phyloP scores from a whole-genome alignment of 1,140 invertebrate genomes.

The Pectinophora gossypiella region DNA sequence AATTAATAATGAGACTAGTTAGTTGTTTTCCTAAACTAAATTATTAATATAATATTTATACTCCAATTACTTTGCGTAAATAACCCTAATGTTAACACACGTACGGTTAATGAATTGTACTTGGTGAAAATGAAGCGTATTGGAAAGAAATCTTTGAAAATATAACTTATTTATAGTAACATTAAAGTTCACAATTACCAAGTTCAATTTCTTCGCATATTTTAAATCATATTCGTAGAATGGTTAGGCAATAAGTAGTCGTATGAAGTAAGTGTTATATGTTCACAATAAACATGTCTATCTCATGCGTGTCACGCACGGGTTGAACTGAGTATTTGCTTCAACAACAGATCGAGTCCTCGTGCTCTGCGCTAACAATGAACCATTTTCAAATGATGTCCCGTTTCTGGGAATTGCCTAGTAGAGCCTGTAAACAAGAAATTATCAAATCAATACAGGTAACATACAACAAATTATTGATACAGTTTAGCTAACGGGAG shows the following conservation, averaged over 20 bases:
- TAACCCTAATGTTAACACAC: constrained; percentile 18
- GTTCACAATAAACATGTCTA: background rate
- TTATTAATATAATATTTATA: constrained; percentile 49
- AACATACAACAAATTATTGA: too few relatives aligned
- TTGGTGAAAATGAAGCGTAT: constrained; percentile 67
- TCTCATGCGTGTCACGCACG: constrained; percentile 11
- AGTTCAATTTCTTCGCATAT: constrained; percentile 11
- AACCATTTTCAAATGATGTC: constrained; percentile 52
- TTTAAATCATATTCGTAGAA: background rate
- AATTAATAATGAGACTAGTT: constrained; percentile 72
- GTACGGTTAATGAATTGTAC: constrained; percentile 54
- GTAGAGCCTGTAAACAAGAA: constrained; percentile 55
- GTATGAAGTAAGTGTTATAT: background rate
- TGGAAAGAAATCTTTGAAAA: constrained; percentile 43
- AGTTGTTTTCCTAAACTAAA: constrained; percentile 61
- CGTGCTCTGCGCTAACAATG: background rate
- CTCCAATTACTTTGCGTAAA: constrained; percentile 25
- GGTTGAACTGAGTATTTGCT: constrained; percentile 13
- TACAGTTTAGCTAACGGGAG: too few relatives aligned
- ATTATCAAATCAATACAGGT: too few relatives aligned
- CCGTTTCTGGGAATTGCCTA: constrained; percentile 58
- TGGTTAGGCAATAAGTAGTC: background rate
- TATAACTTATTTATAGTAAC: constrained; percentile 22
- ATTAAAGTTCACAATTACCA: constrained; percentile 26
- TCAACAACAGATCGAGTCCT: background rate